Evolutionary conservation across 2,888 invertebrate genomes (phyloP), one percentile per base, ranked within the genome.

Genomic region (Drosophila paramelanica): DNA sequence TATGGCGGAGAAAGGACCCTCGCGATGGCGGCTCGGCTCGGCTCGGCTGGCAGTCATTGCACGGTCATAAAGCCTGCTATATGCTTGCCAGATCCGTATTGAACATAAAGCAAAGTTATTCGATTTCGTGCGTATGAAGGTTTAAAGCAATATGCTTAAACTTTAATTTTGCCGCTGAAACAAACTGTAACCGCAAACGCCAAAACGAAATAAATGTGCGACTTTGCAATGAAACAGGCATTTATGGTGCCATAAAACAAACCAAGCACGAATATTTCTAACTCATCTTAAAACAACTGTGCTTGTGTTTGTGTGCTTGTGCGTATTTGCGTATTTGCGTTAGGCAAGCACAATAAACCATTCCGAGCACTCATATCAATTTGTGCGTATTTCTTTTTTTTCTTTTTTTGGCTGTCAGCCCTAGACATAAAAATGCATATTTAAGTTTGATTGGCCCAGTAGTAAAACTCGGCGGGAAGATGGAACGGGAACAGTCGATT

Each of bases 171-270:
- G 36, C 11, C 39, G 57, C 5, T 25, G 42, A n/a, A 17, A 58
- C 58, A 71, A 73, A 87, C 69, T 80, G 77, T 80, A 70, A 87
- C 87, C 82, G 71, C 84, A 83, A 82, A 52, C 56, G 73, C 70
- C 84, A 73, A 73, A 83, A 67, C 59, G 79, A 79, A 82, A 80
- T 88, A 84, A 84, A 88, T 82, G 83, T 85, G 72, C 71, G 88
- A 85, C 80, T 82, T 85, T 85, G 78, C 82, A 88, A 86, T 86
- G 76, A 88, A 88, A 77, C 76, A 83, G 87, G 74, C 87, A 80
- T 86, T 86, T 88, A 86, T 86, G 88, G 79, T 72, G 75, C 80
- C 87, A 86, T 86, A 86, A 86, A 86, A 84, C 81, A 84, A 88
- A 84, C 81, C 77, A 75, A 81, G 77, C 87, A 81, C 79, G 57